A percentile compares a stretch with the other conserved stretches of the same genome.
Evolutionary conservation across 2,113 vertebrate species (phyloP).

Genomic region (Callorhinus ursinus): DNA sequence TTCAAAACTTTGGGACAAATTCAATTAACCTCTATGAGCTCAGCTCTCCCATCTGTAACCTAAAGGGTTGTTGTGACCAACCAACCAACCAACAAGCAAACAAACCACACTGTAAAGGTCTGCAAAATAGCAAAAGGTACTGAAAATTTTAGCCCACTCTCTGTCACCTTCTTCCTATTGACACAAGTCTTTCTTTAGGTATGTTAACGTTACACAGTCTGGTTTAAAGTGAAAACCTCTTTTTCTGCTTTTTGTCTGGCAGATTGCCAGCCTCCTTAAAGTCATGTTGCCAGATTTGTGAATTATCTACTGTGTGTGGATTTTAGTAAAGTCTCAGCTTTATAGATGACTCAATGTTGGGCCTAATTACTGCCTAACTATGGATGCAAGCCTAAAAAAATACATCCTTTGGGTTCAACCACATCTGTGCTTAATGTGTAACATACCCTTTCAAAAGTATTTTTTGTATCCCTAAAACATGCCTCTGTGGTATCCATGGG

Average conservation of each 20-base stretch:
- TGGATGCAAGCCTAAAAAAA: neutral
- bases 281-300: neutral
- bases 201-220: neutral
- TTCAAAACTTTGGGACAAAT: neutral
- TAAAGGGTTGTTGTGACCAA: neutral
- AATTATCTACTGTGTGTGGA: neutral
- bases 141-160: neutral
- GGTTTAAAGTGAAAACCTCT: neutral
- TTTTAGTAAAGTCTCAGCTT: conserved; percentile 53
- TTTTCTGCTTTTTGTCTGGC: neutral
- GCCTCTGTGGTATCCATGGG: neutral
- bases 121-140: neutral
- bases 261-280: neutral
- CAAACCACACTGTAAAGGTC: neutral
- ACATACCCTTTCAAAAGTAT: neutral
- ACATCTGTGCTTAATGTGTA: neutral
- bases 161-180: neutral
- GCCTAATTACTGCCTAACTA: conserved; percentile 32
- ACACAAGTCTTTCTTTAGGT: neutral
- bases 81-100: neutral
- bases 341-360: neutral
- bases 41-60: neutral
- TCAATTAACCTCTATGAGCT: neutral
- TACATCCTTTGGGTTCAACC: neutral
- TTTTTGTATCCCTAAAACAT: neutral